Evolutionary conservation across 2,888 invertebrate genomes (phyloP), one percentile per base, ranked within the genome.

Genomic region (Trissonchulus latispiculum): DNA sequence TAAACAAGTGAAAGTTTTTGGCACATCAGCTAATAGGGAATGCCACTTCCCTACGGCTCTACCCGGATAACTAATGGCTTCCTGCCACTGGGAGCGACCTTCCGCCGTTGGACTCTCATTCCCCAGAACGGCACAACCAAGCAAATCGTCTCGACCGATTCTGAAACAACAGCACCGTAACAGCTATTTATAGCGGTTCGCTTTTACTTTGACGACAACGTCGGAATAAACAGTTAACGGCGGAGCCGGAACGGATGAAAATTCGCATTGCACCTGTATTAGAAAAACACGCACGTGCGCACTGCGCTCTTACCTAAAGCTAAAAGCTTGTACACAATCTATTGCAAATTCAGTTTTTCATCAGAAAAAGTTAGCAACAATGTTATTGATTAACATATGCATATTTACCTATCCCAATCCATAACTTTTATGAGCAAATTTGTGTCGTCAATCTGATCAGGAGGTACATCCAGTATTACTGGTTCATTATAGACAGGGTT

Each of bases 401-500:
- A 29, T 74, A 72, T 76, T 85, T 80, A 92, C 92, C 91, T 89
- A 85, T 93, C 92, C 83, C 92, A 92, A 84, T 93, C 93, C 80
- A 93, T 90, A 75, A 93, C 91, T 86, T 92, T 91, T 76, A 93
- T 87, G 69, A 92, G 87, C 64, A 93, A 86, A 76, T 90, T 90
- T 76, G 92, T 90, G 78, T 92, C 91, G 80, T 90, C 90, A 59
- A 91, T 88, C 80, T 91, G 92, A 73, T 90, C 89, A 8, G 90
- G 87, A 0, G 92, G 91, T 23, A 95, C 89, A 81, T 95, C 95
- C 83, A 95, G 95, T 15, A 93, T 92, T 76, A 95, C 86, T 0
- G 93, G 93, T 83, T 95, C 95, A 82, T 95, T 95, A 85, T 92
- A 95, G 0, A 94, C 90, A 0, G 95, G 94, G 82, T 89, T 90